Base-by-base conservation (phyloP, 1,140 invertebrate genomes). In the Oryzaephilus surinamensis region DNA sequence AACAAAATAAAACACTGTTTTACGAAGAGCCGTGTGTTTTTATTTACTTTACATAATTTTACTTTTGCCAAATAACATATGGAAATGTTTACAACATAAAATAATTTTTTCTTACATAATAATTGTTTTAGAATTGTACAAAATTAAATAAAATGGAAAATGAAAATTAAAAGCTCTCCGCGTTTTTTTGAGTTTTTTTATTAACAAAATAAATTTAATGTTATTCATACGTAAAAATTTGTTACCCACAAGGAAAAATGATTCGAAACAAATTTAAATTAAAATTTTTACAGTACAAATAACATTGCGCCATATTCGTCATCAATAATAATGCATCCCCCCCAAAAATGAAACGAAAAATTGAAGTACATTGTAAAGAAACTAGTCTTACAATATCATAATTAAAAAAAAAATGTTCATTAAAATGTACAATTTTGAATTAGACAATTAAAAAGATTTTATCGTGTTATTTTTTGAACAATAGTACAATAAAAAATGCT, bases 171-270 rank as follows among this genome's bases (percentile, higher is more conserved):
- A 38, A 8, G 21, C 28, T 27, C 13, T 38, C 26, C 38, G 12
- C 19, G 17, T 12, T 18, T 39, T 32, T 39, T 39, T 38, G n/a
- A 17, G 10, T 28, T 11, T 30, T 45, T 37, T 37, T 44, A 39
- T 38, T 39, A 45, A 45, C 43, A 45, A 45, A 45, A 45, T 45
- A 45, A n/a, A n/a, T 29, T 32, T 34, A 32, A 24, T 37, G 43
- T 45, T 41, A 36, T 11, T 40, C 32, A 38, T 40, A 40, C 41
- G 28, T 23, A 12, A 45, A 45, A 45, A 45, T 41, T 41, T 45
- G 43, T 45, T 45, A 45, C 43, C 43, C 43, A 27, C 27, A 11
- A 16, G 17, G 30, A 40, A 40, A 34, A 40, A 41, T 35, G 23
- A 34, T 36, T 34, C 28, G 31, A 21, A 13, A 24, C 26, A 18